These are phyloP conservation scores for Brachypodius melanocephalos DNA, from an alignment of 2,113 vertebrate species.

Conservation along the genomic window DNA sequence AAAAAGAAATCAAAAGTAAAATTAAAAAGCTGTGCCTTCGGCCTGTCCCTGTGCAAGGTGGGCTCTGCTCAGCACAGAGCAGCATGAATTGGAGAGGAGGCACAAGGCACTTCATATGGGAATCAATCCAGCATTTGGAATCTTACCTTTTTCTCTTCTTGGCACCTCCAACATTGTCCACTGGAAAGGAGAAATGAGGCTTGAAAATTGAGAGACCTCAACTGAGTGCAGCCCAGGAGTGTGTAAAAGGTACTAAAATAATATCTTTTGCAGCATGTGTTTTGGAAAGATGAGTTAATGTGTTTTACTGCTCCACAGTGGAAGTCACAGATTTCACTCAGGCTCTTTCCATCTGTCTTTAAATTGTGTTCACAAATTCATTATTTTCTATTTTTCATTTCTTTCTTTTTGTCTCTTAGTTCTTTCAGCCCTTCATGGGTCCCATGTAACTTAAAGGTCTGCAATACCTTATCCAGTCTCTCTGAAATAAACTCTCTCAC, in stretches of 20 bases:
- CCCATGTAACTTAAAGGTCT: neutral
- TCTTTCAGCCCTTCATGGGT: neutral
- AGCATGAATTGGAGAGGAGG: neutral
- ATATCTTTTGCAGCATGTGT: neutral
- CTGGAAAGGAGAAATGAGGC: neutral
- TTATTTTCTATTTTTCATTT: neutral
- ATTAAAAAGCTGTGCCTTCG: neutral
- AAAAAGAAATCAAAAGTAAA: neutral
- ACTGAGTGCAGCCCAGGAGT: neutral
- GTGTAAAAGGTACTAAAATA: neutral
- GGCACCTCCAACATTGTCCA: neutral
- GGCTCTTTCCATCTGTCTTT: neutral
- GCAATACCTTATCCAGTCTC: neutral
- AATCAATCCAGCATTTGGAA: neutral
- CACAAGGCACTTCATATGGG: neutral
- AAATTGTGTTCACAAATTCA: neutral
- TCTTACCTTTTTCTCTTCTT: neutral
- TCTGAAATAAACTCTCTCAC: conserved; percentile 5
- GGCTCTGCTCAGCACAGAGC: neutral
- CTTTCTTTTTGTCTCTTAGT: neutral
- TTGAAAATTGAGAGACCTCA: neutral
- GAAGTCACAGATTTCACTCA: neutral
- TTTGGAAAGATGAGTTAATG: neutral
- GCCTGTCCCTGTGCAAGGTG: neutral
- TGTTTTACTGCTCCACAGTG: neutral